These are phyloP conservation scores for Dolomedes plantarius DNA, from an alignment of 2,888 invertebrate genomes.

Conservation along the genomic window DNA sequence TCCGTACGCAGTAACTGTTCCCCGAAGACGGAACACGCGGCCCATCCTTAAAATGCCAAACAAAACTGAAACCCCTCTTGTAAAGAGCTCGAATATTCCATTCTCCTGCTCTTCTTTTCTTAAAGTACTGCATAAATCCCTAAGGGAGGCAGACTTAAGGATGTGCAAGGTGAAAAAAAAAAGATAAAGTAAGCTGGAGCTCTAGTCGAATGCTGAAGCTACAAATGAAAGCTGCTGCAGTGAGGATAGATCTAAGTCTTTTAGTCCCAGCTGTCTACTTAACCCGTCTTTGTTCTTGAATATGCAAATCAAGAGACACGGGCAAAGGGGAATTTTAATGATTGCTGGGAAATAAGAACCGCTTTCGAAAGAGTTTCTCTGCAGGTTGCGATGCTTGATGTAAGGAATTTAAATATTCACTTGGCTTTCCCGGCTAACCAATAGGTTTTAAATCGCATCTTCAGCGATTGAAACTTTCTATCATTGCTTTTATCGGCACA, in stretches of 20 bases:
- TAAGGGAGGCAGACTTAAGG: conserved; percentile 36
- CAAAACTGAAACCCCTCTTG: conserved; percentile 64
- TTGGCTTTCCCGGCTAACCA: conserved; percentile 63
- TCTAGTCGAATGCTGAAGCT: conserved; percentile 53
- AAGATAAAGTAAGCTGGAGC: conserved; percentile 41
- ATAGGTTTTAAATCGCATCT: conserved; percentile 66
- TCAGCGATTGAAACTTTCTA: conserved; percentile 63
- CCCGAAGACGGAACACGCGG: conserved; percentile 40
- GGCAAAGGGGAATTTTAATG: conserved; percentile 69
- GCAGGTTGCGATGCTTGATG: conserved; percentile 61
- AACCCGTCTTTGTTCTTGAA: conserved; percentile 70
- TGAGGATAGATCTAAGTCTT: conserved; percentile 64
- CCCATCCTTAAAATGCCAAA: conserved; percentile 65
- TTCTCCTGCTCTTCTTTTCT: conserved; percentile 55
- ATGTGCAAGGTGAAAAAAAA: conserved; percentile 45
- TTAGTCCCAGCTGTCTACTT: conserved; percentile 69
- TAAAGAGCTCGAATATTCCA: conserved; percentile 69
- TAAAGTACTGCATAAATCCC: conserved; percentile 69
- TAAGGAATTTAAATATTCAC: conserved; percentile 69
- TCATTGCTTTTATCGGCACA: conserved; percentile 51
- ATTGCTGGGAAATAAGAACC: conserved; percentile 66
- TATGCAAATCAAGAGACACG: conserved; percentile 69
- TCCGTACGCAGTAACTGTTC: conserved; percentile 27
- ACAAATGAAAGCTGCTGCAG: conserved; percentile 68
- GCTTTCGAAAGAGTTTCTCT: conserved; percentile 59